These are phyloP conservation scores for Amniataba percoides DNA, from an alignment of 2,797 vertebrate genomes.

Conservation along the genomic window DNA sequence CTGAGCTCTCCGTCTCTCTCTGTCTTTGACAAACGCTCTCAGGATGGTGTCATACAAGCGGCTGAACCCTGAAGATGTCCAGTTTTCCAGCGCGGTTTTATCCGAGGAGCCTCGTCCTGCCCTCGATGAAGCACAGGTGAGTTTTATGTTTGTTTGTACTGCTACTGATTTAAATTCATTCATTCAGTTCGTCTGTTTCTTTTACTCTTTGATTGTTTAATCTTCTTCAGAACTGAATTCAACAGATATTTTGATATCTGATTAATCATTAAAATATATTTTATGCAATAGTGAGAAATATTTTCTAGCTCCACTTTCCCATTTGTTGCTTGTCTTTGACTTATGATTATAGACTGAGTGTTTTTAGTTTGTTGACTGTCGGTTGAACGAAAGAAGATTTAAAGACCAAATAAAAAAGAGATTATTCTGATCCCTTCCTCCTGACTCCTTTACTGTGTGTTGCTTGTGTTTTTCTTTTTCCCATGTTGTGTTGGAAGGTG, in stretches of 20 bases:
- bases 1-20: slow-evolving; percentile 20
- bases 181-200: too few species aligned
- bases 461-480: slow-evolving; percentile 1
- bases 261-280: background rate
- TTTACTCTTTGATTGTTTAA: background rate
- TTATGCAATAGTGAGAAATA: background rate
- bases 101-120: slow-evolving; percentile 51
- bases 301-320: background rate
- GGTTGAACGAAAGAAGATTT: background rate
- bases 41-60: slow-evolving; percentile 81
- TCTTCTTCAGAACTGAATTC: background rate
- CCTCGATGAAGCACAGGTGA: slow-evolving; percentile 65
- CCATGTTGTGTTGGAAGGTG: slow-evolving; percentile 52
- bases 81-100: slow-evolving; percentile 64
- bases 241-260: background rate
- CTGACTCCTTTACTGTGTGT: background rate
- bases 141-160: slow-evolving; percentile 9
- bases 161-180: background rate
- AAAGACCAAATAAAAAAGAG: background rate
- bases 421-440: background rate
- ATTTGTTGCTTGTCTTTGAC: background rate
- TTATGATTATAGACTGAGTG: too few species aligned
- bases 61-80: slow-evolving; percentile 79
- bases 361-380: background rate
- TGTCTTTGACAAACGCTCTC: slow-evolving; percentile 3